Evolutionary conservation across 2,888 invertebrate genomes (phyloP).

Genomic region (Ennomos fuscantarius): DNA sequence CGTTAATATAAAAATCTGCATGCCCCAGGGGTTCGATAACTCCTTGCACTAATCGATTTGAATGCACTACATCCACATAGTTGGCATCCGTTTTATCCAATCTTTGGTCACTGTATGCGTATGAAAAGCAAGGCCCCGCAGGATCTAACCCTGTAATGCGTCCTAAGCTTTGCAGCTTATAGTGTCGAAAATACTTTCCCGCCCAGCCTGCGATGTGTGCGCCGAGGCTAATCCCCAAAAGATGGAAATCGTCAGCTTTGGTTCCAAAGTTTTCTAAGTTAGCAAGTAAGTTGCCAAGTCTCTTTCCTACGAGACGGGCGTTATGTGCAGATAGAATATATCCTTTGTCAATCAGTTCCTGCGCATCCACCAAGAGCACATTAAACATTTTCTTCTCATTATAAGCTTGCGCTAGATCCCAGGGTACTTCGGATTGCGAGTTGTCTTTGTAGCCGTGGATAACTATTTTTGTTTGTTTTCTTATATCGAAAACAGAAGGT

Average conservation of each 20-base stretch:
- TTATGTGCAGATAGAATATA: conserved; percentile 77
- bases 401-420: conserved; percentile 73
- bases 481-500: conserved; percentile 69
- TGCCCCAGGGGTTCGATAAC: conserved; percentile 86
- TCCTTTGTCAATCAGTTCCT: conserved; percentile 72
- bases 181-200: conserved; percentile 74
- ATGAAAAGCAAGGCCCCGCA: conserved; percentile 80
- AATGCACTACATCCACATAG: conserved; percentile 78
- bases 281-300: conserved; percentile 80
- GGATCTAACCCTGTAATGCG: conserved; percentile 81
- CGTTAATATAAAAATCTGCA: conserved; percentile 90
- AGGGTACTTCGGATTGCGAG: conserved; percentile 72
- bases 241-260: conserved; percentile 78
- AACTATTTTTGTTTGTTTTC: conserved; percentile 76
- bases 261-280: conserved; percentile 75
- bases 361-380: conserved; percentile 75
- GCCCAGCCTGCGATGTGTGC: conserved; percentile 84
- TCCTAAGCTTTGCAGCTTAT: conserved; percentile 67
- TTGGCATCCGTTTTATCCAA: conserved; percentile 73
- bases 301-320: conserved; percentile 78
- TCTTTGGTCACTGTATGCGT: conserved; percentile 71
- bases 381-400: conserved; percentile 77
- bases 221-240: conserved; percentile 85
- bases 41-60: conserved; percentile 77
- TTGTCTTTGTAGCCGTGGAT: conserved; percentile 80